phyloP scores from a whole-genome alignment of 2,888 invertebrate species.

The Phrixothrix hirtus region DNA sequence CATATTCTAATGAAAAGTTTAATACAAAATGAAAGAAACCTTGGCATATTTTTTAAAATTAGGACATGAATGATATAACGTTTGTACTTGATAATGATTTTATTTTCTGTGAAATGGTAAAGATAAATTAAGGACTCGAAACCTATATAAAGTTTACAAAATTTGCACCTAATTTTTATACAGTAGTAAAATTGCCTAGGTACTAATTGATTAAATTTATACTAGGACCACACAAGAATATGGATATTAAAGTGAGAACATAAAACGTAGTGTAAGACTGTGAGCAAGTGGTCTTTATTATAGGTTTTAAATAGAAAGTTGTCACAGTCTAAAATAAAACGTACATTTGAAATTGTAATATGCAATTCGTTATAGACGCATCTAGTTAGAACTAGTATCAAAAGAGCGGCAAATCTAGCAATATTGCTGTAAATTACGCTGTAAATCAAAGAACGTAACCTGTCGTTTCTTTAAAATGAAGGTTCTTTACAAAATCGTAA shows the following conservation, averaged over 20 bases:
- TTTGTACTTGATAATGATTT: background rate
- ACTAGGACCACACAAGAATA: conserved; percentile 34
- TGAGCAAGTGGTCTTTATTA: conserved; percentile 11
- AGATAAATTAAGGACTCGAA: background rate
- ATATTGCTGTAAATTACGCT: background rate
- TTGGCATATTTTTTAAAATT: too few species aligned
- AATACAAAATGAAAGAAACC: too few species aligned
- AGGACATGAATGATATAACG: background rate
- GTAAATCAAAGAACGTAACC: background rate
- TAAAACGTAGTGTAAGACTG: conserved; percentile 28
- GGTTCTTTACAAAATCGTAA: conserved; percentile 8
- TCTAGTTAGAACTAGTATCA: conserved; percentile 23
- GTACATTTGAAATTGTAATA: conserved; percentile 48
- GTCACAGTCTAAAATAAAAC: conserved; percentile 38
- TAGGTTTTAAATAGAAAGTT: background rate
- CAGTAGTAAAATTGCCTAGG: conserved; percentile 36
- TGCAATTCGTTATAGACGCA: conserved; percentile 49
- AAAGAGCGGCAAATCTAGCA: conserved; percentile 15
- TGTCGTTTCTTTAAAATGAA: background rate
- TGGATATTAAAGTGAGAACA: conserved; percentile 36
- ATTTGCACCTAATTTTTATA: background rate
- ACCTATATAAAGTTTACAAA: too few species aligned
- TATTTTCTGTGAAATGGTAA: background rate
- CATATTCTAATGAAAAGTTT: too few species aligned
- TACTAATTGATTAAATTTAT: conserved; percentile 41